These are phyloP conservation scores for Mechanitis messenoides DNA, from an alignment of 2,888 invertebrate species.

Conservation along the genomic window DNA sequence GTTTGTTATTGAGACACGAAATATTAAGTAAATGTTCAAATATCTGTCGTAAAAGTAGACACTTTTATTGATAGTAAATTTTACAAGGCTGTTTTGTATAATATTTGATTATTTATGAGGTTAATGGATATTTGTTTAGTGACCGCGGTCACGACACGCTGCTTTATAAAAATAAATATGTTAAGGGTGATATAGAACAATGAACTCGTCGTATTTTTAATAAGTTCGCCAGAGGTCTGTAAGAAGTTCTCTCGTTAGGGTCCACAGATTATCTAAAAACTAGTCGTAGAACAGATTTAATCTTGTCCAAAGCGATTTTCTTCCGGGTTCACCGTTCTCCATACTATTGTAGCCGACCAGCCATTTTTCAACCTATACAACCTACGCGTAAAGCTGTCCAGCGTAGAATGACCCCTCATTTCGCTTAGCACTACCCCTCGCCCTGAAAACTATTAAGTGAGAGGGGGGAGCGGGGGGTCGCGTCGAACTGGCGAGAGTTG, in stretches of 20 bases:
- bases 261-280: conserved; percentile 36
- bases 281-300: conserved; percentile 57
- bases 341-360: conserved; percentile 65
- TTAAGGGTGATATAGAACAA: not conserved
- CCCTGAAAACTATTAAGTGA: conserved; percentile 14
- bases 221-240: not conserved
- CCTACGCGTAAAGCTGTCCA: conserved; percentile 61
- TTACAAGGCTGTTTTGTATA: conserved; percentile 62
- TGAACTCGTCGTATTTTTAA: not conserved
- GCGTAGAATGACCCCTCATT: conserved; percentile 40
- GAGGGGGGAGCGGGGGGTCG: conserved; percentile 38
- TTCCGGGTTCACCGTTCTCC: conserved; percentile 69
- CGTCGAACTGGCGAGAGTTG: conserved; percentile 44
- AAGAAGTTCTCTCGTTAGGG: conserved; percentile 10
- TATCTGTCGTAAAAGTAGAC: conserved; percentile 45
- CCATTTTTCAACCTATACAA: conserved; percentile 73
- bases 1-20: too few relatives aligned
- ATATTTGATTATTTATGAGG: conserved; percentile 22
- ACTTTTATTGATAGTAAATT: conserved; percentile 54
- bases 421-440: conserved; percentile 31
- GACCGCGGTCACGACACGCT: too few relatives aligned
- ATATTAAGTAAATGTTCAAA: conserved; percentile 26
- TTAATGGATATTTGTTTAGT: too few relatives aligned
- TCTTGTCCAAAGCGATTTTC: conserved; percentile 64
- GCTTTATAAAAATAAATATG: too few relatives aligned